Percentiles rank a stretch among this genome's conserved stretches.
These are phyloP conservation scores for Pantelozetes paolii DNA, from an alignment of 2,888 invertebrate species.

Conservation along the genomic window DNA sequence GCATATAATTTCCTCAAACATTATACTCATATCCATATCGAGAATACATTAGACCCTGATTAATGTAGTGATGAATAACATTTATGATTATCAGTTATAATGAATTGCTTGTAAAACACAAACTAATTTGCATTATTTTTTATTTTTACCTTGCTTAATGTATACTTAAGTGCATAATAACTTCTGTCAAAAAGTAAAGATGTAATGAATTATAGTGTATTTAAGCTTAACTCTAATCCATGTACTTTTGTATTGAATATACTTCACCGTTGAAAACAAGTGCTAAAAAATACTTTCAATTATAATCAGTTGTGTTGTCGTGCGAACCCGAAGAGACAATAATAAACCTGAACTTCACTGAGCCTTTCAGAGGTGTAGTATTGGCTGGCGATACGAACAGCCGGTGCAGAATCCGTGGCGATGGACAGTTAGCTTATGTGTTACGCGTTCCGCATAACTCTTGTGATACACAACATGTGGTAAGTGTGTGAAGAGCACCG, in stretches of 20 bases:
- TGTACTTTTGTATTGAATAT: too few species aligned
- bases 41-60: background rate
- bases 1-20: too few species aligned
- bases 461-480: slow-evolving; percentile 67
- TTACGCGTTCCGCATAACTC: slow-evolving; percentile 76
- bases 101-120: slow-evolving; percentile 3
- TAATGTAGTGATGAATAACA: background rate
- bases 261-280: too few species aligned
- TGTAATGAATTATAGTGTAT: too few species aligned
- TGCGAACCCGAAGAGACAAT: slow-evolving; percentile 85
- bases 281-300: background rate
- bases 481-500: slow-evolving; percentile 52
- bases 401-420: slow-evolving; percentile 77
- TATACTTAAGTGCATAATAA: too few species aligned
- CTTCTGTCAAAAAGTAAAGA: too few species aligned
- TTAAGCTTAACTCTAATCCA: too few species aligned
- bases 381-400: slow-evolving; percentile 85
- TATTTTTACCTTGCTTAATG: background rate
- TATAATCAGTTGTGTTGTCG: slow-evolving; percentile 66
- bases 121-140: slow-evolving; percentile 6
- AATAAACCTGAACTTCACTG: slow-evolving; percentile 81
- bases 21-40: too few species aligned
- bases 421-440: slow-evolving; percentile 71
- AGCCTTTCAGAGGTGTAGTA: slow-evolving; percentile 82
- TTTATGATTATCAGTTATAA: background rate